A percentile compares a stretch with the other conserved stretches of the same genome.
Evolutionary conservation across 1,140 invertebrate species (phyloP).

Genomic region (Brevipalpus yothersi): DNA sequence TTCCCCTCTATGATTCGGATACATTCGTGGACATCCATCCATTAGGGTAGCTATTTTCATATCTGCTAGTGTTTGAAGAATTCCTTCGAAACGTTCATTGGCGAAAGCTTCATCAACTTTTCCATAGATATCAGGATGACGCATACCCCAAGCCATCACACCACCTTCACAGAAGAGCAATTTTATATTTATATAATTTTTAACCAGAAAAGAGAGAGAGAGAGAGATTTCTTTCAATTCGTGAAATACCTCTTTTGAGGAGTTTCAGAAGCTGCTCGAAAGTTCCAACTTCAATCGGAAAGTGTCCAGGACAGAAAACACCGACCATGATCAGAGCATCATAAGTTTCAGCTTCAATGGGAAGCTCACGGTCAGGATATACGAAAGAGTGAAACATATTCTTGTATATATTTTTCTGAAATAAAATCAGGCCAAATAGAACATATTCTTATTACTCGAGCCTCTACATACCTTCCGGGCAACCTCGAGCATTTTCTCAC

Average conservation of each 20-base stretch:
- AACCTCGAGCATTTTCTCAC: slow-evolving; percentile 9
- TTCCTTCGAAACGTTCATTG: not conserved
- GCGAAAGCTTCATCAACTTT: not conserved
- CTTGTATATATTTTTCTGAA: slow-evolving; percentile 7
- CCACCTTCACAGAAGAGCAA: not conserved
- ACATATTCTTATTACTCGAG: not conserved
- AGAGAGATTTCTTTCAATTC: too few relatives aligned
- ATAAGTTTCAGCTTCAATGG: slow-evolving; percentile 10
- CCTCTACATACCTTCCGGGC: not conserved
- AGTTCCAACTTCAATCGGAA: slow-evolving; percentile 4
- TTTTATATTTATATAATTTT: not conserved
- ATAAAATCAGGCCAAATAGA: not conserved
- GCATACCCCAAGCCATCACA: not conserved
- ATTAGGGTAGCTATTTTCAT: not conserved
- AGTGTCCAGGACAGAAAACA: slow-evolving; percentile 11
- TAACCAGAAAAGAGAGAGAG: too few relatives aligned
- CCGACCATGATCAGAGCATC: slow-evolving; percentile 12
- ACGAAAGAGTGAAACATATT: slow-evolving; percentile 7
- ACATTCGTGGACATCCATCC: not conserved
- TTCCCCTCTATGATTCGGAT: not conserved
- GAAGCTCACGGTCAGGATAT: not conserved
- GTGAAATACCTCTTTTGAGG: slow-evolving; percentile 9
- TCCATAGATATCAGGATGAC: not conserved
- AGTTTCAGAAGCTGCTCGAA: slow-evolving; percentile 9
- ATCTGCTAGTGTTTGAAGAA: not conserved